Evolutionary conservation across 2,113 vertebrate genomes (phyloP).

Genomic region (Malurus alboscapulatus): DNA sequence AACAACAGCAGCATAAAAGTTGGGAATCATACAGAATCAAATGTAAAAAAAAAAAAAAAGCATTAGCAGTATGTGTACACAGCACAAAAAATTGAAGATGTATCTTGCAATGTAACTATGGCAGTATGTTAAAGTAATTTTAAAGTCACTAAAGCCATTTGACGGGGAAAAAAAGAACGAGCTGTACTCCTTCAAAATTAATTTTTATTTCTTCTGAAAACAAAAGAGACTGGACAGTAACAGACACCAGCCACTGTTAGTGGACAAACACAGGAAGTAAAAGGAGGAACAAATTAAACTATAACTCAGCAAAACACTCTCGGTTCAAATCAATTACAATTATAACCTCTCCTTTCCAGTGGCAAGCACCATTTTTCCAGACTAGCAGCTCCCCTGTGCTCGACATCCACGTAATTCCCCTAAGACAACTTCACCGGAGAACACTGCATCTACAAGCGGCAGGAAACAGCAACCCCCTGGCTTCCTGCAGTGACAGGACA

Average conservation of each 20-base stretch:
- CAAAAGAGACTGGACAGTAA: neutral
- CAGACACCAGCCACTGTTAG: neutral
- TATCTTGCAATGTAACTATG: neutral
- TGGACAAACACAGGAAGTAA: neutral
- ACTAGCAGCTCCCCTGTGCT: neutral
- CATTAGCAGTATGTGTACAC: neutral
- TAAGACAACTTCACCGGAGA: neutral
- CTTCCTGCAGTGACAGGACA: neutral
- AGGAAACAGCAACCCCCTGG: neutral
- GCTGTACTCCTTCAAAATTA: neutral
- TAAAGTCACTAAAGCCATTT: neutral
- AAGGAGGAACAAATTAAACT: neutral
- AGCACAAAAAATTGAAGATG: neutral
- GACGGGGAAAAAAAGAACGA: fast-evolving
- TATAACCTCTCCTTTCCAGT: neutral
- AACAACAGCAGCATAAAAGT: neutral
- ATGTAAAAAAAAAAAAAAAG: neutral
- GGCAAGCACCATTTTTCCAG: neutral
- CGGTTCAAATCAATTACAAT: fast-evolving
- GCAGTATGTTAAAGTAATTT: neutral
- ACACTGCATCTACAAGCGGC: no score
- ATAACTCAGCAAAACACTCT: neutral
- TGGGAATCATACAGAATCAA: neutral
- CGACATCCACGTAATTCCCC: neutral
- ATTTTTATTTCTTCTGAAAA: neutral